Evolutionary conservation across 1,140 invertebrate species (phyloP).

Genomic region (Zelostemma sp.): DNA sequence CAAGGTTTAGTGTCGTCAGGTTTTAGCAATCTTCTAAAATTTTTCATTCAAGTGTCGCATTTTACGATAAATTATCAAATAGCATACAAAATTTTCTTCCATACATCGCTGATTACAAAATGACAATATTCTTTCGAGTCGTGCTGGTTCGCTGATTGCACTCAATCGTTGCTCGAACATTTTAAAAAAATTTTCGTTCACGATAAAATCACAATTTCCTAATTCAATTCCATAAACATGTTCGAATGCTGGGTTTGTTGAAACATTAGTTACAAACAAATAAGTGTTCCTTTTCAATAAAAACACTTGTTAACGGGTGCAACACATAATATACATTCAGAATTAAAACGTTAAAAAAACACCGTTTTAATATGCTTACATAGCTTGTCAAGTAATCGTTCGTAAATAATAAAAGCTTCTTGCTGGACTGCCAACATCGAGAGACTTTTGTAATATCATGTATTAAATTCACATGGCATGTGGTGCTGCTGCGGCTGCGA

Average conservation of each 20-base stretch:
- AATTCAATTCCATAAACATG: too few relatives aligned
- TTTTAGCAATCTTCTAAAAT: background rate
- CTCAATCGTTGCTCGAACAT: background rate
- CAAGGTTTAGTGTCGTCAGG: background rate
- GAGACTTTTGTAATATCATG: background rate
- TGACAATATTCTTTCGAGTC: background rate
- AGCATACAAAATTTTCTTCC: background rate
- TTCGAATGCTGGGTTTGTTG: too few relatives aligned
- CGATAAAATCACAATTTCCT: too few relatives aligned
- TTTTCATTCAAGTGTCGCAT: constrained; percentile 1
- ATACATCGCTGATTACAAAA: background rate
- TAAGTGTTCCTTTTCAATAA: background rate
- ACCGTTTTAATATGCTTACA: background rate
- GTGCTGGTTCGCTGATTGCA: background rate
- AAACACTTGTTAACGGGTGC: background rate
- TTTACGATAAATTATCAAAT: background rate
- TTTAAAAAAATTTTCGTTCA: too few relatives aligned
- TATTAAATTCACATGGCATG: constrained; percentile 37
- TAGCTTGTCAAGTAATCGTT: constrained; percentile 1
- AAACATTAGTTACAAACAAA: background rate
- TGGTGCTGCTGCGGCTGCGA: constrained; percentile 28
- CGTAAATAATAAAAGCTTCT: background rate
- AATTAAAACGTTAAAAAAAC: background rate
- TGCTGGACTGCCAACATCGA: background rate
- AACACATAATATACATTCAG: constrained; percentile 3